phyloP scores from a whole-genome alignment of 1,140 invertebrate genomes.

The Aphaenogaster ashmeadi region DNA sequence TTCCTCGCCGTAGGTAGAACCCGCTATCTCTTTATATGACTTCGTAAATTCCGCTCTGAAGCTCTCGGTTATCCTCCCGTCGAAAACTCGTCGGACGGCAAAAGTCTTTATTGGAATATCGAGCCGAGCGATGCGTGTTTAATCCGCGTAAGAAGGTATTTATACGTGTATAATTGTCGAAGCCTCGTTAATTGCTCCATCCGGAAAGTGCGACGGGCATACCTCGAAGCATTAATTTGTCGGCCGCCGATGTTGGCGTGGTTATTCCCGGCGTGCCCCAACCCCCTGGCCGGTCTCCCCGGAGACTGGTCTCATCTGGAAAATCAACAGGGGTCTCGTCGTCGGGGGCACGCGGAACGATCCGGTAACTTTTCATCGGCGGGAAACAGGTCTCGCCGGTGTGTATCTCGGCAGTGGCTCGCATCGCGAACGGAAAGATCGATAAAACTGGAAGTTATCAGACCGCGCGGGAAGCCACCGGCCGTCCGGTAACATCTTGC shows the following conservation, averaged over 20 bases:
- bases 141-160: slow-evolving; percentile 53
- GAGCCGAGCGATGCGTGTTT: slow-evolving; percentile 27
- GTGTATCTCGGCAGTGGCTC: slow-evolving; percentile 26
- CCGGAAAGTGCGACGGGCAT: slow-evolving; percentile 44
- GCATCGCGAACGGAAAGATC: slow-evolving; percentile 61
- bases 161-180: slow-evolving; percentile 55
- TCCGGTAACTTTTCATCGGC: slow-evolving; percentile 74
- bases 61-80: slow-evolving; percentile 3
- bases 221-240: slow-evolving; percentile 56
- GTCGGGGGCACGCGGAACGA: slow-evolving; percentile 52
- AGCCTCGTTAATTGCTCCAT: slow-evolving; percentile 61
- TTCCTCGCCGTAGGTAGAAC: neutral
- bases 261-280: slow-evolving; percentile 31
- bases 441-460: slow-evolving; percentile 72
- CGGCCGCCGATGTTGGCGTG: slow-evolving; percentile 36
- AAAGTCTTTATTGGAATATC: slow-evolving; percentile 58
- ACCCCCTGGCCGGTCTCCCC: neutral
- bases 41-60: slow-evolving; percentile 17
- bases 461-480: slow-evolving; percentile 10
- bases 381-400: slow-evolving; percentile 71
- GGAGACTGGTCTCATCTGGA: slow-evolving; percentile 62
- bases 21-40: slow-evolving; percentile 2
- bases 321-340: slow-evolving; percentile 73
- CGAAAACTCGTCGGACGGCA: slow-evolving; percentile 54
- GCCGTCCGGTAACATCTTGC: neutral